Conservation (phyloP, 2,113 vertebrate species). For the Ceyx margarethae region DNA sequence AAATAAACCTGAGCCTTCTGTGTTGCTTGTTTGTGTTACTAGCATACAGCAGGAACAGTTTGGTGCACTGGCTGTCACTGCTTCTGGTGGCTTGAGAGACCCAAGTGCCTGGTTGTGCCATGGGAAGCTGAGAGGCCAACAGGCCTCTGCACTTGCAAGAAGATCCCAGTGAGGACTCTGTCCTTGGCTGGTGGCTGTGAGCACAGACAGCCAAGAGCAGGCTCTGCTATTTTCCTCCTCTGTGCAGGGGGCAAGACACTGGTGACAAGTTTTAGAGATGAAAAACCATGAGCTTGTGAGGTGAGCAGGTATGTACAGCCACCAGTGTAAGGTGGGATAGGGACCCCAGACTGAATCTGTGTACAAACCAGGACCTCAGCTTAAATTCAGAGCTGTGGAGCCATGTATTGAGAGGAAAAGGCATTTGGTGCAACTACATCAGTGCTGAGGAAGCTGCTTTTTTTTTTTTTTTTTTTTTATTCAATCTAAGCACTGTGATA, state of each 20-base stretch:
- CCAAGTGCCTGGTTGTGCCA: not conserved
- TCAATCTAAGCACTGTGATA: not conserved
- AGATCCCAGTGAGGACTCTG: fast-evolving
- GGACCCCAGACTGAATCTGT: not conserved
- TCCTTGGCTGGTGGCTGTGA: not conserved
- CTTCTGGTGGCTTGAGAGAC: not conserved
- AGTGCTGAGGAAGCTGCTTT: not conserved
- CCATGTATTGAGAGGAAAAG: not conserved
- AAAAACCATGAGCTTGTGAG: not conserved
- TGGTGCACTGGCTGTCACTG: no score
- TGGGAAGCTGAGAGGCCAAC: not conserved
- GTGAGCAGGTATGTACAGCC: no score
- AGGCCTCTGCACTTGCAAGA: fast-evolving
- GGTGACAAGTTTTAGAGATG: not conserved
- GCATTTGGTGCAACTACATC: not conserved
- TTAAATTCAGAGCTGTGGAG: not conserved
- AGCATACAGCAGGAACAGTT: not conserved
- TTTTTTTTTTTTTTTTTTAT: not conserved
- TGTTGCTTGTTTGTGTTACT: not conserved
- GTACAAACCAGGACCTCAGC: not conserved
- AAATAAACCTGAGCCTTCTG: not conserved
- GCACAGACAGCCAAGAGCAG: not conserved
- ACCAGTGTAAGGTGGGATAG: not conserved
- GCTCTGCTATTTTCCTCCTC: not conserved
- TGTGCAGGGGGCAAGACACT: not conserved